Evolutionary conservation across 2,888 invertebrate genomes (phyloP).

Genomic region (Megamerina dolium): DNA sequence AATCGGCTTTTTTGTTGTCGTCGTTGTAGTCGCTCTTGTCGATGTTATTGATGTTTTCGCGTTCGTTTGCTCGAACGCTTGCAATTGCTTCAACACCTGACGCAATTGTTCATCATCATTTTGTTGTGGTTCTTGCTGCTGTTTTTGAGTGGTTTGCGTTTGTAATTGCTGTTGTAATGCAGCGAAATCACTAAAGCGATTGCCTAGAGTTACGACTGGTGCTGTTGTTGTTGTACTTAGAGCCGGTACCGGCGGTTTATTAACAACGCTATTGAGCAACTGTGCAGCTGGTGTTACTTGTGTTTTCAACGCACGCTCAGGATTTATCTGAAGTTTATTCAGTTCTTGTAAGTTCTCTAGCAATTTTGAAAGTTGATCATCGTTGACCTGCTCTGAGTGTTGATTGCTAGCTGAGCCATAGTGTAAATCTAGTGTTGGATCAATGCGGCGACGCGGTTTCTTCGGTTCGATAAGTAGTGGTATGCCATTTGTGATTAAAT

Average conservation of each 20-base stretch:
- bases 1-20: background rate
- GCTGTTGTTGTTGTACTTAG: constrained; percentile 10
- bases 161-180: constrained; percentile 3
- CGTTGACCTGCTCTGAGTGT: constrained; percentile 22
- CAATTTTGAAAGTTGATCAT: constrained; percentile 49
- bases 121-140: constrained; percentile 1
- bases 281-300: constrained; percentile 10
- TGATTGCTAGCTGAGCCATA: constrained; percentile 34
- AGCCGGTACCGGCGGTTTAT: constrained; percentile 4
- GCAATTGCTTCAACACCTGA: constrained; percentile 30
- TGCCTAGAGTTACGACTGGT: constrained; percentile 23
- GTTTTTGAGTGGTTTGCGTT: background rate
- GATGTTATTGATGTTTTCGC: constrained; percentile 16
- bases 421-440: constrained; percentile 39
- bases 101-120: constrained; percentile 31
- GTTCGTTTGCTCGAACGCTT: constrained; percentile 30
- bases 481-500: constrained; percentile 36
- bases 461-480: constrained; percentile 37
- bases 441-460: constrained; percentile 38
- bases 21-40: background rate
- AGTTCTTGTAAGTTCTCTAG: constrained; percentile 49
- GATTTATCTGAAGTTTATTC: constrained; percentile 39
- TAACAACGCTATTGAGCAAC: background rate
- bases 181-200: constrained; percentile 26
- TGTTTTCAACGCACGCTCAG: constrained; percentile 31